Evolutionary conservation across 2,797 vertebrate species (phyloP).

Genomic region (Pseudomugil tenellus): DNA sequence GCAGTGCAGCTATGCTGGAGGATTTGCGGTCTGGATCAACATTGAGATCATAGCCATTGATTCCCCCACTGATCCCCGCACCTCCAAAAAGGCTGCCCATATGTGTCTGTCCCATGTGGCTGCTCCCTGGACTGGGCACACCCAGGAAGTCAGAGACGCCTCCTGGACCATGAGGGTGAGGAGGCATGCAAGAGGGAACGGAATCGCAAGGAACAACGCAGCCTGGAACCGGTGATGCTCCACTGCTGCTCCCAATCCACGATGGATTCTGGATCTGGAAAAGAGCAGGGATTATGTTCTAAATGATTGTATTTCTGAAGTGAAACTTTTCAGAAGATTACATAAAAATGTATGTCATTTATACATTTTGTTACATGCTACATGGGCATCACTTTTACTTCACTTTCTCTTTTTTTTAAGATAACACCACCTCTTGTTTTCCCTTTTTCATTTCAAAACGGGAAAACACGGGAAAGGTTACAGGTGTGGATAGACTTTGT

Average conservation of each 20-base stretch:
- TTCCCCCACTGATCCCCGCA: constrained; percentile 86
- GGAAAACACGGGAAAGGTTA: not conserved
- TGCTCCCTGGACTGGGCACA: constrained; percentile 86
- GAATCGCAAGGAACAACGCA: constrained; percentile 96
- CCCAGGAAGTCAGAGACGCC: constrained; percentile 95
- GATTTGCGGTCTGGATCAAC: constrained; percentile 97
- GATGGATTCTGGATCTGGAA: constrained; percentile 96
- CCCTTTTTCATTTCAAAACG: not conserved
- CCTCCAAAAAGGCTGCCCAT: constrained; percentile 95
- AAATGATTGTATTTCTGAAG: not conserved
- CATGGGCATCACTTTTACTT: not conserved
- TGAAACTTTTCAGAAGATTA: not conserved
- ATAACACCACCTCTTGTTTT: not conserved
- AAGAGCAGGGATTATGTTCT: not conserved
- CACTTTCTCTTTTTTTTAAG: not conserved
- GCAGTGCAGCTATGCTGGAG: constrained; percentile 96
- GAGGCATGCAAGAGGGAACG: constrained; percentile 96
- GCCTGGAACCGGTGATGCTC: constrained; percentile 92
- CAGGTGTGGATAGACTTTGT: not conserved
- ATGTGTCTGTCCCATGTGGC: constrained; percentile 97
- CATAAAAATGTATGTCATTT: no score
- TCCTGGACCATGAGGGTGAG: constrained; percentile 90
- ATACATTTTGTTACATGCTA: not conserved
- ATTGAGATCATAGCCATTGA: constrained; percentile 97
- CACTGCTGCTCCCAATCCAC: constrained; percentile 93